Base-by-base conservation (phyloP, 2,888 invertebrate genomes). In the Lasioglossum oenotherae region DNA sequence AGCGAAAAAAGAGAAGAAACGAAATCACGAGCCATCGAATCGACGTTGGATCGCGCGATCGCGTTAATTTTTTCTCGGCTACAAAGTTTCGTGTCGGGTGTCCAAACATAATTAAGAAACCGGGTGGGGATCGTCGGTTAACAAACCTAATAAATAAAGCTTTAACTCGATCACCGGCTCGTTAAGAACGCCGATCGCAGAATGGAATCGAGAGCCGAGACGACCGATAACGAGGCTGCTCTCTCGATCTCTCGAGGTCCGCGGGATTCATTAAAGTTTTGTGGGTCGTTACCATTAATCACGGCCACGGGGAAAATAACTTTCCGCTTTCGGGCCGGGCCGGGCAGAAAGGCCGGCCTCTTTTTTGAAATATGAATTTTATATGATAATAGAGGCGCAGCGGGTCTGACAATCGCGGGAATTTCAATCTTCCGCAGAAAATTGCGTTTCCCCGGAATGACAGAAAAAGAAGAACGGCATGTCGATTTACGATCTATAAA, bases 231-330 rank as follows among this genome's bases (percentile, higher is more conserved):
- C 81, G 79, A 67, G 49, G 16, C 64, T 64, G 16, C 64, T 73
- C 44, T 82, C 73, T 23, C 38, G 38, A 69, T 31, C 16, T 53
- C 67, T 31, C 67, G 31, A 19, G 23, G 69, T 38, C 41, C 69
- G 19, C 35, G 67, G 79, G 85, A 85, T 78, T 86, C 83, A 85
- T 89, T 87, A 87, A 89, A 87, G 80, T 89, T 87, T 89, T 75
- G 85, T 80, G 76, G 85, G 80, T 85, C 78, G 85, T 81, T 80
- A 77, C 64, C 87, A 87, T 88, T 79, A 86, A 86, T 89, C 88
- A 88, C 81, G 64, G 72, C 27, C 19, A 31, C 73, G 49, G 73
- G 35, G 73, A 74, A 49, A 74, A 74, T 74, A 31, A 74, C 49
- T 74, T 74, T 74, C 73, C 73, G 73, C 49, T 49, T 67, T 35